These are phyloP conservation scores for Lottia scabra DNA, from an alignment of 2,888 invertebrate genomes.

Conservation along the genomic window DNA sequence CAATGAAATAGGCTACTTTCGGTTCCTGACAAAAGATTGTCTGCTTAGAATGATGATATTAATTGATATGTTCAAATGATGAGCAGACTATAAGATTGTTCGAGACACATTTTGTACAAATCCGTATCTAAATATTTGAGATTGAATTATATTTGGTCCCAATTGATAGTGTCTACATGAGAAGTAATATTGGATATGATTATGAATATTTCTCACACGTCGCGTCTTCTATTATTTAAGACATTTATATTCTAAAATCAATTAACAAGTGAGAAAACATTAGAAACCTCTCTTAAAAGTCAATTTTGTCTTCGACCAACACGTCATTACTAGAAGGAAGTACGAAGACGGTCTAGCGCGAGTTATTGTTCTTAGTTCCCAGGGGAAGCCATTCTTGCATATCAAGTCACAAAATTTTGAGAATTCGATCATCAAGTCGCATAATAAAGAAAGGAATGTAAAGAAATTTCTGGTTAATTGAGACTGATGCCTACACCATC, in stretches of 20 bases:
- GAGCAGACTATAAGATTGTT: too few species aligned
- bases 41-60: too few species aligned
- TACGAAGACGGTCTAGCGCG: not conserved
- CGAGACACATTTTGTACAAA: too few species aligned
- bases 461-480: too few species aligned
- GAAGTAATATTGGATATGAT: not conserved
- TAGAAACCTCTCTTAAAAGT: conserved; percentile 6
- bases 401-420: not conserved
- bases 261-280: conserved; percentile 6
- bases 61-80: too few species aligned
- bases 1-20: too few species aligned
- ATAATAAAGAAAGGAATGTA: too few species aligned
- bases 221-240: conserved; percentile 3
- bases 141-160: not conserved
- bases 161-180: not conserved
- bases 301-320: not conserved
- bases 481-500: not conserved
- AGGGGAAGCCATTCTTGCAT: conserved; percentile 1
- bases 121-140: too few species aligned
- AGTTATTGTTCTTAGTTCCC: conserved; percentile 4
- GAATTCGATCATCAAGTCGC: too few species aligned
- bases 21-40: too few species aligned
- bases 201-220: conserved; percentile 2
- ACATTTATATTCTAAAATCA: not conserved
- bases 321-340: not conserved